Percentiles rank a stretch among this genome's conserved stretches.
phyloP scores from a whole-genome alignment of 2,888 invertebrate species.

The Spilarctia lutea region DNA sequence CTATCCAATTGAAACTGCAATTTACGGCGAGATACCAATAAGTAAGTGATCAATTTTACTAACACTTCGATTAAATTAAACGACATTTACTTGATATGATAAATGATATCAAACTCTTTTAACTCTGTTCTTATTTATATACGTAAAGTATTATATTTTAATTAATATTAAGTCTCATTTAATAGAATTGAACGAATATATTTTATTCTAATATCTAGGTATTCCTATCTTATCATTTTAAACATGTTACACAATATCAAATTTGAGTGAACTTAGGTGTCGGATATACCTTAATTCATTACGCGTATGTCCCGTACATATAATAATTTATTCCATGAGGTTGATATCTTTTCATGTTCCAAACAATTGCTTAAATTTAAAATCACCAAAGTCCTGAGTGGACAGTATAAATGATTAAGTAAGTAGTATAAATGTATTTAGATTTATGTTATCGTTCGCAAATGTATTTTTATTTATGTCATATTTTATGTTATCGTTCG shows the following conservation, averaged over 20 bases:
- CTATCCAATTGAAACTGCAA: slow-evolving; percentile 58
- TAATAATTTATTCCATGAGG: no score
- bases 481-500: no score
- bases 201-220: not conserved
- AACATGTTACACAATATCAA: not conserved
- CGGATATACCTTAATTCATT: not conserved
- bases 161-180: not conserved
- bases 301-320: no score
- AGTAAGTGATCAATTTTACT: slow-evolving; percentile 63
- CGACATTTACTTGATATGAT: not conserved
- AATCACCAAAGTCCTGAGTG: no score
- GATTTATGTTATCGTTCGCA: no score
- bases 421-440: no score
- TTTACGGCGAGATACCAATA: slow-evolving; percentile 73
- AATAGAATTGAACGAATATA: not conserved
- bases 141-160: not conserved
- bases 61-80: not conserved
- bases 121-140: not conserved
- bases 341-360: no score
- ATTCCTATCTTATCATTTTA: not conserved
- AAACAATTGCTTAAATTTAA: no score
- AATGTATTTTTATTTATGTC: no score
- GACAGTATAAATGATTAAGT: no score
- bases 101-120: not conserved
- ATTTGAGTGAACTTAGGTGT: not conserved